Evolutionary conservation across 2,797 vertebrate species (phyloP).

Genomic region (Limosa lapponica): DNA sequence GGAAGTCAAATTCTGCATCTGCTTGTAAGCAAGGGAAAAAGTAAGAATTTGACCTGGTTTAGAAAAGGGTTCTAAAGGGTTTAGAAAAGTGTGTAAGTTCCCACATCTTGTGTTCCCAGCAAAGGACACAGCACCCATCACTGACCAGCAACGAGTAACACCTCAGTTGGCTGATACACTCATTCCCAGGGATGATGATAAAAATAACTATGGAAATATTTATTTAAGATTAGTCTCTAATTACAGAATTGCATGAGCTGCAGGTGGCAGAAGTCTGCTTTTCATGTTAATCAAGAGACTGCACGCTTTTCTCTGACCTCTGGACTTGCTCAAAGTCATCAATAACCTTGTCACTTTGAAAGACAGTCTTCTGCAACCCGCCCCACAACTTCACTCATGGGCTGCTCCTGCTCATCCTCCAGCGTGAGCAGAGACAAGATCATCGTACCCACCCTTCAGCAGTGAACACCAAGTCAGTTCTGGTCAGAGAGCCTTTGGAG

Average conservation of each 20-base stretch:
- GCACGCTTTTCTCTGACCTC: background rate
- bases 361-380: background rate
- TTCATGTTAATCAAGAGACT: background rate
- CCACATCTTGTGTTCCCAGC: background rate
- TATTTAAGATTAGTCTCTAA: background rate
- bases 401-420: background rate
- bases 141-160: background rate
- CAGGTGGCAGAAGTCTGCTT: background rate
- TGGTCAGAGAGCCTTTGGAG: background rate
- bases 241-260: background rate
- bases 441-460: background rate
- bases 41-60: background rate
- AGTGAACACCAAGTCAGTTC: background rate
- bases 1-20: background rate
- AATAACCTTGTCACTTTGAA: background rate
- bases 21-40: background rate
- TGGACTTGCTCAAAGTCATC: background rate
- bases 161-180: background rate
- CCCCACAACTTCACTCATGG: rapidly evolving
- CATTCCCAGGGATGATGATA: background rate
- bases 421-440: background rate
- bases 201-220: background rate
- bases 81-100: background rate
- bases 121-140: background rate
- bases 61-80: background rate